Base-by-base conservation (phyloP, 2,113 vertebrate genomes). In the Boulengeromyrus knoepffleri region DNA sequence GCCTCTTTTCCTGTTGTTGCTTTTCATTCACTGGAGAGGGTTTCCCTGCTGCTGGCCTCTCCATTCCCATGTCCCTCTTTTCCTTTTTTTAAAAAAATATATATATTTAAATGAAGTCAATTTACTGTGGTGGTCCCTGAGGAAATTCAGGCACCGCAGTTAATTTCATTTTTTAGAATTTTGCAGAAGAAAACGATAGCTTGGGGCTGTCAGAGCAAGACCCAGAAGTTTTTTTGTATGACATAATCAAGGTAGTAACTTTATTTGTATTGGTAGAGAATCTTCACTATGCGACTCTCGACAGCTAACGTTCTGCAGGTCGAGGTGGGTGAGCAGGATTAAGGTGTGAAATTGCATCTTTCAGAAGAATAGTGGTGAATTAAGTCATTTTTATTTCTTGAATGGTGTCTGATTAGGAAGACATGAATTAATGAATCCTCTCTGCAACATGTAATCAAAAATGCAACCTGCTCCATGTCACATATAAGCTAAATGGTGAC, bases 121-220 rank as follows among this genome's bases (percentile, higher is more conserved):
- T 89, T 88, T 91, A 88, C 85, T 39, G 84, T 86, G 62, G 49
- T 53, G 85, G 50, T 19, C 87, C 90, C 70, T 86, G 80, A 83
- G 42, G 90, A 91, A 88, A 91, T 90, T 90, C 88, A 91, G 88
- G 70, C 88, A 89, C 85, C n/a, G 53, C 39, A 50, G 49, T 91
- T 89, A 91, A 91, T 91, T 91, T 85, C 74, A 89, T 88, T 83
- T 87, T 80, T 39, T 66, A 42, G 88, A 88, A 88, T 90, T 88
- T 88, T 50, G 86, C 85, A 42, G 85, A 88, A 91, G 85, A 89
- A 80, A 80, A 87, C 46, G 21, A 74, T 87, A n/a, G 85, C 52
- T 90, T 56, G 49, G 58, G 42, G 70, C 90, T 77, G 70, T n/a
- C 49, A 90, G 74, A 17, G n/a, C 74, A 85, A 88, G 84, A 80